These are phyloP conservation scores for Parazoanthus swiftii DNA, from an alignment of 92 coral and sea anemone species.

Conservation along the genomic window DNA sequence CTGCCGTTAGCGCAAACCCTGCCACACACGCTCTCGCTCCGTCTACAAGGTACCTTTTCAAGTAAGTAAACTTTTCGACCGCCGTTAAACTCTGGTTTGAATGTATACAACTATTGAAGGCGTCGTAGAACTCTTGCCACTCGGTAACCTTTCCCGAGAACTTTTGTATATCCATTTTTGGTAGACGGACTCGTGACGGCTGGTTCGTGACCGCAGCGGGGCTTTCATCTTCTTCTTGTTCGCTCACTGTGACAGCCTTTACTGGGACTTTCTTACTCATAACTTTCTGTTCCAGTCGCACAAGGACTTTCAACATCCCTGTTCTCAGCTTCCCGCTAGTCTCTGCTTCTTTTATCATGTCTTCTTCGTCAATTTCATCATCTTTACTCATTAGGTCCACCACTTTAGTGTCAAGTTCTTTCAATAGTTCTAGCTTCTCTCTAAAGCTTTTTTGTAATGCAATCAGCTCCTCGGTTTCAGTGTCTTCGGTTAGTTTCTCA, in stretches of 20 bases:
- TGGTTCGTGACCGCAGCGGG: not conserved
- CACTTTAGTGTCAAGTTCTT: too few species aligned
- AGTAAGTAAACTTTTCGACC: slow-evolving; percentile 3
- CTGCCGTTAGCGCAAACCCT: slow-evolving; percentile 7
- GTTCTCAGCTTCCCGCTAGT: not conserved
- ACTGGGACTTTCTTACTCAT: not conserved
- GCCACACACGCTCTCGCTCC: slow-evolving; percentile 22
- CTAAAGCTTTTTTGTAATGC: too few species aligned
- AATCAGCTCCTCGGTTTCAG: too few species aligned
- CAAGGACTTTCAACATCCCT: not conserved
- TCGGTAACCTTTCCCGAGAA: not conserved
- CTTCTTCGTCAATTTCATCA: not conserved
- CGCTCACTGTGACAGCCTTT: not conserved
- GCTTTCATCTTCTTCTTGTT: not conserved
- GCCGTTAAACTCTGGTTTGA: slow-evolving; percentile 1
- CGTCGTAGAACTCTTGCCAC: not conserved
- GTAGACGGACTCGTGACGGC: slow-evolving; percentile 1
- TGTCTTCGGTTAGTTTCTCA: too few species aligned
- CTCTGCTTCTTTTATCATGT: not conserved
- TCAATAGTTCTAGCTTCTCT: too few species aligned
- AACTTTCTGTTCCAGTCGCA: not conserved
- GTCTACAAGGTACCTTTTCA: not conserved
- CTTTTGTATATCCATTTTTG: slow-evolving; percentile 10
- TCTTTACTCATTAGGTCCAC: not conserved
- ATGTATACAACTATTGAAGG: slow-evolving; percentile 15